These are phyloP conservation scores for Apantesis nais DNA, from an alignment of 2,888 invertebrate genomes.

Conservation along the genomic window DNA sequence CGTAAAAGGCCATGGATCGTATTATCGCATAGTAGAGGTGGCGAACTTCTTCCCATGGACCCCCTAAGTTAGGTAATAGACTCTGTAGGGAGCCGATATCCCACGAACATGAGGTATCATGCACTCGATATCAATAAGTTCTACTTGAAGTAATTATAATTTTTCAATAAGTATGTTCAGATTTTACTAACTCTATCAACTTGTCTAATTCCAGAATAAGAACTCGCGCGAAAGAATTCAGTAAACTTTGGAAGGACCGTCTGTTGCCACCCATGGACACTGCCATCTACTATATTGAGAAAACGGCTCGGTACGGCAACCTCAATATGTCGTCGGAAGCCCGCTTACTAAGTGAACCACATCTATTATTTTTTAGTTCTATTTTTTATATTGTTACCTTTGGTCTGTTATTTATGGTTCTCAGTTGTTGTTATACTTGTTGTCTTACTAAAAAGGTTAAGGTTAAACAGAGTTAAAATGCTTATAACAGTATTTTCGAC, in stretches of 20 bases:
- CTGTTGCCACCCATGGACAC: slow-evolving; percentile 58
- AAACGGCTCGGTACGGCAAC: slow-evolving; percentile 50
- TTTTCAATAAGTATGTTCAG: no score
- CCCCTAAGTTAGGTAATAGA: no score
- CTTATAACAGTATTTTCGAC: no score
- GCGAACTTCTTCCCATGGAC: no score
- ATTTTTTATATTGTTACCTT: slow-evolving; percentile 36
- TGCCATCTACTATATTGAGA: slow-evolving; percentile 60
- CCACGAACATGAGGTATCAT: no score
- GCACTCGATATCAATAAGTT: no score
- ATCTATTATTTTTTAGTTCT: slow-evolving; percentile 50
- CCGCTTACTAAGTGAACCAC: slow-evolving; percentile 42
- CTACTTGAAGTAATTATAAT: no score
- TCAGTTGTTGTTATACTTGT: slow-evolving; percentile 12
- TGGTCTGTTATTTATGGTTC: slow-evolving; percentile 7
- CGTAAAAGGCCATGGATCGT: no score
- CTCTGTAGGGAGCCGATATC: no score
- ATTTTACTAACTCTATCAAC: background rate
- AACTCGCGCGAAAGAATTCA: slow-evolving; percentile 49
- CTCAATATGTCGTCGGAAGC: slow-evolving; percentile 54
- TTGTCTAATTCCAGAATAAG: slow-evolving; percentile 52
- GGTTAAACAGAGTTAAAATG: slow-evolving; percentile 29
- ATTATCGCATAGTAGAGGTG: no score
- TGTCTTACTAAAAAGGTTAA: slow-evolving; percentile 20
- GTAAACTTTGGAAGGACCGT: slow-evolving; percentile 55